Conservation (phyloP, 2,113 vertebrate genomes). For the Penelope pileata region DNA sequence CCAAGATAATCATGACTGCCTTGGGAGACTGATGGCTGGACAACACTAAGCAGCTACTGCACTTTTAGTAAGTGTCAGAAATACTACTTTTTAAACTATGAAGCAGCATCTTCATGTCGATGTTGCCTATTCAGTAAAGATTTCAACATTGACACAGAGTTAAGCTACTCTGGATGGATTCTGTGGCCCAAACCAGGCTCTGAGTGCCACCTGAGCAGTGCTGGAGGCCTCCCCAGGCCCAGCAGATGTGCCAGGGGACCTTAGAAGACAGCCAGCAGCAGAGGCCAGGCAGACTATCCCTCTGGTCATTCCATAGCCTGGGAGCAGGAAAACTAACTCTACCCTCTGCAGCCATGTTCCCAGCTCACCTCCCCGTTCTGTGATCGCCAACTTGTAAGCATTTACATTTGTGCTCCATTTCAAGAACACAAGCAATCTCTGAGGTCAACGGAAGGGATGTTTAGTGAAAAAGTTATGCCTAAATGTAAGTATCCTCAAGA, state of each 20-base stretch:
- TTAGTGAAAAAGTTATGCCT: neutral
- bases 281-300: fast-evolving
- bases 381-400: fast-evolving
- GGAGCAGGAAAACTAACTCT: neutral
- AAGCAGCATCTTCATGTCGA: neutral
- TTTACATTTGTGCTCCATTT: neutral
- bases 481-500: neutral
- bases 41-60: neutral
- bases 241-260: neutral
- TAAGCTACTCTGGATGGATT: neutral
- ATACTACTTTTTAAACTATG: neutral
- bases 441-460: neutral
- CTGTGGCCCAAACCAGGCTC: neutral
- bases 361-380: neutral
- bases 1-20: neutral
- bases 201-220: neutral
- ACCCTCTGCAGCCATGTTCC: neutral
- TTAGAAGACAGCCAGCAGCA: neutral
- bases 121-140: neutral
- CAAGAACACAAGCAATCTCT: neutral
- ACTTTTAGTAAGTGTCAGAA: neutral
- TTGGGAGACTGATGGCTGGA: neutral
- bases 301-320: fast-evolving
- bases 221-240: neutral
- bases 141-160: neutral